phyloP scores from a whole-genome alignment of 1,140 invertebrate species.

The Carposina sasakii region DNA sequence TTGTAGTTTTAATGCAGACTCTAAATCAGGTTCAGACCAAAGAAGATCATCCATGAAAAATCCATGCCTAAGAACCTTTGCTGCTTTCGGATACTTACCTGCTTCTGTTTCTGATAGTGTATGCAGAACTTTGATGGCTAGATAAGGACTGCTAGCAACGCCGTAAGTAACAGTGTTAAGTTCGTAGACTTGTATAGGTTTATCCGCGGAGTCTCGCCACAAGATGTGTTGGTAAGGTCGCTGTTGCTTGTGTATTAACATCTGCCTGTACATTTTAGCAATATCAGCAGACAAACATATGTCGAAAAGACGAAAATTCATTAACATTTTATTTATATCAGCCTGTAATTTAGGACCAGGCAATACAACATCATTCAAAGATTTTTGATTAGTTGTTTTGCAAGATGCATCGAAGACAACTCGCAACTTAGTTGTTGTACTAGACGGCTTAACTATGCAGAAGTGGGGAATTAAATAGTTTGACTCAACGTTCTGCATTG shows the following conservation, averaged over 20 bases:
- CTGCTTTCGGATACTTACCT: conserved; percentile 18
- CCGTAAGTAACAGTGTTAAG: neutral
- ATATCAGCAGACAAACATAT: neutral
- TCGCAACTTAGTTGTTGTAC: neutral
- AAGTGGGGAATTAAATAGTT: neutral
- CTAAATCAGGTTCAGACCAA: neutral
- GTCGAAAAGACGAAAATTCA: neutral
- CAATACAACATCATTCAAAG: neutral
- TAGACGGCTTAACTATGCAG: neutral
- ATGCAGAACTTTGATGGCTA: conserved; percentile 34
- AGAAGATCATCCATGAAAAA: conserved; percentile 16
- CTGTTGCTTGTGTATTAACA: neutral
- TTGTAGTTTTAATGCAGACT: neutral
- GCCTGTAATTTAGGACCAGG: neutral
- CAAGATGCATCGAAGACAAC: neutral
- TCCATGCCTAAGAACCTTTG: neutral
- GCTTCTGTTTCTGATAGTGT: conserved; percentile 30
- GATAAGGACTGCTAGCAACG: conserved; percentile 10
- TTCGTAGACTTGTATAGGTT: neutral
- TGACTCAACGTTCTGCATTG: neutral
- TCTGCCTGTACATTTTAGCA: neutral
- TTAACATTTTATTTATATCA: neutral
- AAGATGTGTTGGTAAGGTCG: neutral
- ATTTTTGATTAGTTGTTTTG: neutral
- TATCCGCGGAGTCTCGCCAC: neutral